Percentiles rank a stretch among this genome's conserved stretches.
Conservation (phyloP, 2,888 invertebrate species). For the Pherbina coryleti region DNA sequence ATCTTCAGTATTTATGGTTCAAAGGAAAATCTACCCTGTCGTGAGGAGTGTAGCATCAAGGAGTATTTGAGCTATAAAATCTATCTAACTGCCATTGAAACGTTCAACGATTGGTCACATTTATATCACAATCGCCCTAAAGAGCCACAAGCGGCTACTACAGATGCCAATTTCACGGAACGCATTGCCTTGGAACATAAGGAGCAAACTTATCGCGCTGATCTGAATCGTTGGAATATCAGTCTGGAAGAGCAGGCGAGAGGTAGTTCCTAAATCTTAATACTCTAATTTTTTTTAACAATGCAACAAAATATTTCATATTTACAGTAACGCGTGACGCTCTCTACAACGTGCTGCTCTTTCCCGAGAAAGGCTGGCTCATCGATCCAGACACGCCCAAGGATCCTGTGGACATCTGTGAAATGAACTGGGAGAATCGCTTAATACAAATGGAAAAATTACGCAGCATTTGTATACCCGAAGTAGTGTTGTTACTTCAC, state of each 20-base stretch:
- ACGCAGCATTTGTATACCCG: slow-evolving; percentile 86
- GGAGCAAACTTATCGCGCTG: slow-evolving; percentile 82
- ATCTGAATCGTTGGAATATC: slow-evolving; percentile 81
- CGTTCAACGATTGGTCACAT: slow-evolving; percentile 90
- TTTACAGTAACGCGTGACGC: slow-evolving; percentile 80
- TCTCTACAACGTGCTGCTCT: slow-evolving; percentile 87
- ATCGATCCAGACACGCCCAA: slow-evolving; percentile 76
- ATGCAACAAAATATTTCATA: neutral
- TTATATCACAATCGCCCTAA: slow-evolving; percentile 85
- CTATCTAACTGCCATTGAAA: slow-evolving; percentile 88
- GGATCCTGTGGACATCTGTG: slow-evolving; percentile 70
- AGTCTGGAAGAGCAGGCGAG: slow-evolving; percentile 79
- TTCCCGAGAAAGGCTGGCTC: slow-evolving; percentile 93
- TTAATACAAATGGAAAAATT: slow-evolving; percentile 78
- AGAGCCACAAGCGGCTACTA: slow-evolving; percentile 74
- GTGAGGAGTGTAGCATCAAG: slow-evolving; percentile 73
- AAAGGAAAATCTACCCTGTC: slow-evolving; percentile 70
- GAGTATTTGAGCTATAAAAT: slow-evolving; percentile 91
- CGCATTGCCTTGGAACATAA: slow-evolving; percentile 90
- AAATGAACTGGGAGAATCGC: slow-evolving; percentile 73
- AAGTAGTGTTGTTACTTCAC: slow-evolving; percentile 82
- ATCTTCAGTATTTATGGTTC: slow-evolving; percentile 71
- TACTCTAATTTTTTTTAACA: too few species aligned
- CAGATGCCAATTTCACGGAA: slow-evolving; percentile 83
- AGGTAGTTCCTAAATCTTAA: slow-evolving; percentile 65